A percentile compares a stretch with the other conserved stretches of the same genome.
Conservation (phyloP, 2,113 vertebrate species). For the Solea solea region DNA sequence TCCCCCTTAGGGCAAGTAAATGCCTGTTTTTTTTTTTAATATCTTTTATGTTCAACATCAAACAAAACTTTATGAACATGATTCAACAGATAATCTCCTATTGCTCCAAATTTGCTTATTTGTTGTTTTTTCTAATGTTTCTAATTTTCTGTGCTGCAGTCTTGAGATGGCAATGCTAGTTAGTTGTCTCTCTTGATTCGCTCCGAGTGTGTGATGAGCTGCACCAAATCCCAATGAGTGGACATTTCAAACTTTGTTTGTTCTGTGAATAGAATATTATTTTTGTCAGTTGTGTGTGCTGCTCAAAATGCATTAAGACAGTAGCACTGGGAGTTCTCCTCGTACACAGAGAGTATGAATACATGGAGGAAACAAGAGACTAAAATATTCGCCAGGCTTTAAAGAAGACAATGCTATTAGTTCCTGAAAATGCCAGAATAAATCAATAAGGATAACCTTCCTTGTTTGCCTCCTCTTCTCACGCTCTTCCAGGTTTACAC, state of each 20-base stretch:
- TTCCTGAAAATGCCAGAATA: too few relatives aligned
- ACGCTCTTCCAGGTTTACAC: too few relatives aligned
- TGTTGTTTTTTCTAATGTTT: conserved; percentile 37
- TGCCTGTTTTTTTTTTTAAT: conserved; percentile 8
- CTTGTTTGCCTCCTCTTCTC: too few relatives aligned
- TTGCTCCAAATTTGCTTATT: conserved; percentile 22
- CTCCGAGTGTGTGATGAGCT: conserved; percentile 54
- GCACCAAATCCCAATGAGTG: conserved; percentile 33
- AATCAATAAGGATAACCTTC: too few relatives aligned
- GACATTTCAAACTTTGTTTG: conserved; percentile 15
- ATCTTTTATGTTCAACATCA: conserved; percentile 11
- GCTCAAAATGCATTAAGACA: too few relatives aligned
- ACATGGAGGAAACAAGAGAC: too few relatives aligned
- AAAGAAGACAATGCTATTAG: too few relatives aligned
- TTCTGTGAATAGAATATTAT: conserved; percentile 22
- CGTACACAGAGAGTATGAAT: too few relatives aligned
- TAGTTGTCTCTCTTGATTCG: conserved; percentile 38
- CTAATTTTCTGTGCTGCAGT: conserved; percentile 7
- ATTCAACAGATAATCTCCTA: conserved; percentile 34
- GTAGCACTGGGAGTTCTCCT: too few relatives aligned
- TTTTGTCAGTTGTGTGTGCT: neutral
- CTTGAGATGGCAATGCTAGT: conserved; percentile 32
- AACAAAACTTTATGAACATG: conserved; percentile 14
- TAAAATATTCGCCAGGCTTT: too few relatives aligned
- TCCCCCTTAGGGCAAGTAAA: conserved; percentile 36